Percentiles rank a stretch among this genome's conserved stretches.
phyloP scores from a whole-genome alignment of 1,140 invertebrate species.

The Semibalanus balanoides region DNA sequence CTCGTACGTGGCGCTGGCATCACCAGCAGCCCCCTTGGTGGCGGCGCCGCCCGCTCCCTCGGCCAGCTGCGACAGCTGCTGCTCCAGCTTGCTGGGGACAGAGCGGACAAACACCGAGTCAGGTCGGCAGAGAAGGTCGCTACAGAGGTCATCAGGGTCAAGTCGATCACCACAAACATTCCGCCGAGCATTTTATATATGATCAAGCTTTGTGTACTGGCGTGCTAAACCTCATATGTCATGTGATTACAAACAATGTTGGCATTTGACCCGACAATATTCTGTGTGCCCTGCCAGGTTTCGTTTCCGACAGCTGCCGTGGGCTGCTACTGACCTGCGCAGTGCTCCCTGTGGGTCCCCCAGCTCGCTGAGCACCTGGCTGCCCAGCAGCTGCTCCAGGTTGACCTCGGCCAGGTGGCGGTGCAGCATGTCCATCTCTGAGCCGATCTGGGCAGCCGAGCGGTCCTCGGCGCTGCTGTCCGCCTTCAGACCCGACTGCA shows the following conservation, averaged over 20 bases:
- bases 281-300: too few relatives aligned
- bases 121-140: too few relatives aligned
- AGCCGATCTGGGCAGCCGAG: slow-evolving; percentile 32
- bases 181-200: too few relatives aligned
- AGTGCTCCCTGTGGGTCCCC: slow-evolving; percentile 43
- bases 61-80: slow-evolving; percentile 11
- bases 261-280: too few relatives aligned
- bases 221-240: too few relatives aligned
- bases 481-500: slow-evolving; percentile 20
- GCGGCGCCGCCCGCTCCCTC: slow-evolving; percentile 26
- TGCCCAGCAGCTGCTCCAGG: slow-evolving; percentile 41
- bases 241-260: too few relatives aligned
- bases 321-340: slow-evolving; percentile 36
- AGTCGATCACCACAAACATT: too few relatives aligned
- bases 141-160: too few relatives aligned
- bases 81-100: slow-evolving; percentile 7
- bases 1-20: slow-evolving; percentile 38
- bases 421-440: slow-evolving; percentile 38
- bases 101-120: too few relatives aligned
- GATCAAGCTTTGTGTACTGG: too few relatives aligned
- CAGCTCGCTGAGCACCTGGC: slow-evolving; percentile 37
- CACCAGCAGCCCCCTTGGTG: slow-evolving; percentile 12
- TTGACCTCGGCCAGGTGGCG: slow-evolving; percentile 40
- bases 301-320: too few relatives aligned
- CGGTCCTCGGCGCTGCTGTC: slow-evolving; percentile 27